Evolutionary conservation across 2,888 invertebrate genomes (phyloP).

Genomic region (Cyclophora punctaria): DNA sequence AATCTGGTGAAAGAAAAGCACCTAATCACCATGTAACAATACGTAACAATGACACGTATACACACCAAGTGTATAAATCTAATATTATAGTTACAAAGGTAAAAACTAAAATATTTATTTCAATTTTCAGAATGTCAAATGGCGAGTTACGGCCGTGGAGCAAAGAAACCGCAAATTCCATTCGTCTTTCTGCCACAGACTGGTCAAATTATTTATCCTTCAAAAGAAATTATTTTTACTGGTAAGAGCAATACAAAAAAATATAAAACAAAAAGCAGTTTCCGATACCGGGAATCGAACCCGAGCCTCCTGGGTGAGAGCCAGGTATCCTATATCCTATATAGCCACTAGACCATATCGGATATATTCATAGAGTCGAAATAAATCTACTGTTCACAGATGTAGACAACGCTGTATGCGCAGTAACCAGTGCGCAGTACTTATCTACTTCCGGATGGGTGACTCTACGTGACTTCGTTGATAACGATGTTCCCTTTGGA

Average conservation of each 20-base stretch:
- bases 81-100: neutral
- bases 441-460: constrained; percentile 86
- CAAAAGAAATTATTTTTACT: constrained; percentile 88
- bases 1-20: no score
- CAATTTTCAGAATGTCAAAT: constrained; percentile 77
- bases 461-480: constrained; percentile 82
- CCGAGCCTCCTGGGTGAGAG: constrained; percentile 81
- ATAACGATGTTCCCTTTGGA: constrained; percentile 85
- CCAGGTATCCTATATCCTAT: constrained; percentile 83
- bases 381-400: constrained; percentile 58
- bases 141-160: constrained; percentile 82
- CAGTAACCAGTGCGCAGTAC: constrained; percentile 89
- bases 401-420: constrained; percentile 85
- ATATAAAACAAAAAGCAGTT: constrained; percentile 28
- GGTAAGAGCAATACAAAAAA: constrained; percentile 60
- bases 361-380: constrained; percentile 10
- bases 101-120: constrained; percentile 2
- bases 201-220: constrained; percentile 91
- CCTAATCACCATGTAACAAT: neutral
- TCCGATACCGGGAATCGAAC: constrained; percentile 76
- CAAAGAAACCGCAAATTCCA: constrained; percentile 83
- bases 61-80: neutral
- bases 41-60: neutral
- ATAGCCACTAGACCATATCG: constrained; percentile 80
- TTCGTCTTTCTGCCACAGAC: constrained; percentile 88